phyloP scores from a whole-genome alignment of 2,797 vertebrate genomes.

The Tympanoctomys barrerae region DNA sequence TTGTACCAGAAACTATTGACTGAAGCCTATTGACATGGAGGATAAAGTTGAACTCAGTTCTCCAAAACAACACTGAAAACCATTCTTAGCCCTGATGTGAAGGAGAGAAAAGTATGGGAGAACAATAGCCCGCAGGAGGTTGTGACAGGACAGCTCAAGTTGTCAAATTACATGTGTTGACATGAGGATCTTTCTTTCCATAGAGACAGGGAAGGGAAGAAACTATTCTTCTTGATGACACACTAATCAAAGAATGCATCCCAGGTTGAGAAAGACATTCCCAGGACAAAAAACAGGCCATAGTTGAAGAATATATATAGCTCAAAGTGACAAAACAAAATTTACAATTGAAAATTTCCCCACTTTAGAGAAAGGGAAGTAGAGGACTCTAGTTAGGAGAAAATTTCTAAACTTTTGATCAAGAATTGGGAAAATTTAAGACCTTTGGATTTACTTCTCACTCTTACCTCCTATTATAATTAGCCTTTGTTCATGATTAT shows the following conservation, averaged over 20 bases:
- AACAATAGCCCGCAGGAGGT: accelerated
- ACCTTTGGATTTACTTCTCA: background rate
- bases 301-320: background rate
- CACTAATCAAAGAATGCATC: background rate
- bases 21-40: background rate
- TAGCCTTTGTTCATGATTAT: background rate
- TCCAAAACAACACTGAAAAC: background rate
- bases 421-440: background rate
- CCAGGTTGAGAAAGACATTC: background rate
- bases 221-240: background rate
- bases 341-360: background rate
- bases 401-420: background rate
- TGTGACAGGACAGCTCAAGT: background rate
- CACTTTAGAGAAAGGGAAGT: background rate
- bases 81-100: background rate
- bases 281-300: background rate
- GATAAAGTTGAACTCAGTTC: background rate
- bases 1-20: background rate
- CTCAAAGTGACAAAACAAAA: background rate
- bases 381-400: background rate
- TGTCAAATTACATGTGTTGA: background rate
- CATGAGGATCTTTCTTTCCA: background rate
- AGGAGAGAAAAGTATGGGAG: background rate
- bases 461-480: background rate
- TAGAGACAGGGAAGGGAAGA: background rate